Base-by-base conservation (phyloP, 2,113 vertebrate genomes). In the Tangachromis dhanisi region DNA sequence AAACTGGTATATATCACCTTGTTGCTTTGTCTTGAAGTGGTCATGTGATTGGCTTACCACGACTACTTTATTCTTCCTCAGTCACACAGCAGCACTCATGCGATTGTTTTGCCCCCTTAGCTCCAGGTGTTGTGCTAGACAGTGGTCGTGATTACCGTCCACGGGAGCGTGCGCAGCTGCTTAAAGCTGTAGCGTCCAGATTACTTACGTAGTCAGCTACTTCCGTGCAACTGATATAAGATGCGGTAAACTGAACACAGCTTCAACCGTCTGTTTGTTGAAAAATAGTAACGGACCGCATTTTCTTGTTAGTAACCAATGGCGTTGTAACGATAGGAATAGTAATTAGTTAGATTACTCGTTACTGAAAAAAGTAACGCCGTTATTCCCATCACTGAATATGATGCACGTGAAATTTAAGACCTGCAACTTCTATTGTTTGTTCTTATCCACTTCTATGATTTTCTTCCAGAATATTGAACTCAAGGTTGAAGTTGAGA, bases 401-500 rank as follows among this genome's bases (percentile, higher is more conserved):
- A 19, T 47, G 42, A 47, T 45, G 21, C 42, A 8, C 4, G 1
- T 76, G 71, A 78, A 49, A 49, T 76, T 76, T 76, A 10, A 53
- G 40, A 7, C 40, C 66, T 38, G 17, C 11, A 17, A 4, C 35
- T 38, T 61, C 78, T 3, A 38, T 21, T 4, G 9, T 59, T 71
- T 80, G 17, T 88, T 5, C 66, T 59, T 1, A 31, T 54, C 54
- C 0, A 38, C 2, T 59, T 42, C 2, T 2, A 45, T 80, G 8
- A 21, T 11, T 84, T 10, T 90, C 11, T 61, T 96, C 1, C 91
- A 99, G 98, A 99, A 99, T 95, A 98, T 99, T 2, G 98, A 98
- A 94, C 90, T 99, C 94, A 99, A 98, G 93, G 98, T 99, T 4
- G 97, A 98, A 88, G 97, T 98, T 82, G 98, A 99, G 93, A 99